Evolutionary conservation across 2,888 invertebrate genomes (phyloP).

Genomic region (Escarpia spicata): DNA sequence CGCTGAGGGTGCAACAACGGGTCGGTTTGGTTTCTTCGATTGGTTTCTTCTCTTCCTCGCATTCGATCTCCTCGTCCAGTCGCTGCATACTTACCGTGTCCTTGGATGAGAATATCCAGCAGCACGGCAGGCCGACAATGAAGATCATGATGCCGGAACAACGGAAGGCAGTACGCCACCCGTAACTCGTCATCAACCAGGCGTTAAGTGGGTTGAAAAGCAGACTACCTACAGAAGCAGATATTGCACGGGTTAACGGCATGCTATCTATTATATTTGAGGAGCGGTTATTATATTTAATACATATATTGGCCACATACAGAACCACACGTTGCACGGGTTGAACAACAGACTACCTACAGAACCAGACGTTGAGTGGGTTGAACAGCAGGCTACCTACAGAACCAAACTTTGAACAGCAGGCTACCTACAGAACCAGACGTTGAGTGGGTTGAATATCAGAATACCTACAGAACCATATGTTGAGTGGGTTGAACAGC

Average conservation of each 20-base stretch:
- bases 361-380: neutral
- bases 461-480: neutral
- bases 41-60: neutral
- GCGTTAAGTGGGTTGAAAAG: constrained; percentile 52
- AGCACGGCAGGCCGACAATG: constrained; percentile 46
- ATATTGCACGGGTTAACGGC: constrained; percentile 14
- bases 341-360: neutral
- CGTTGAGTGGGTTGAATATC: neutral
- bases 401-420: neutral
- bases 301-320: neutral
- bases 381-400: neutral
- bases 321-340: neutral
- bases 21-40: neutral
- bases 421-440: no score
- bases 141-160: constrained; percentile 43
- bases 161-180: constrained; percentile 50
- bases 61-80: constrained; percentile 37
- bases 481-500: no score
- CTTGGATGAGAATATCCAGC: constrained; percentile 46
- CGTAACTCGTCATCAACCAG: constrained; percentile 45
- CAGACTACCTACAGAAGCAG: constrained; percentile 44
- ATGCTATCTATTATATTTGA: constrained; percentile 20
- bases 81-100: constrained; percentile 31
- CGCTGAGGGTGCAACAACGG: constrained; percentile 44
- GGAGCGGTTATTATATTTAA: constrained; percentile 25